These are phyloP conservation scores for Amiota communis DNA, from an alignment of 2,888 invertebrate genomes.

Conservation along the genomic window DNA sequence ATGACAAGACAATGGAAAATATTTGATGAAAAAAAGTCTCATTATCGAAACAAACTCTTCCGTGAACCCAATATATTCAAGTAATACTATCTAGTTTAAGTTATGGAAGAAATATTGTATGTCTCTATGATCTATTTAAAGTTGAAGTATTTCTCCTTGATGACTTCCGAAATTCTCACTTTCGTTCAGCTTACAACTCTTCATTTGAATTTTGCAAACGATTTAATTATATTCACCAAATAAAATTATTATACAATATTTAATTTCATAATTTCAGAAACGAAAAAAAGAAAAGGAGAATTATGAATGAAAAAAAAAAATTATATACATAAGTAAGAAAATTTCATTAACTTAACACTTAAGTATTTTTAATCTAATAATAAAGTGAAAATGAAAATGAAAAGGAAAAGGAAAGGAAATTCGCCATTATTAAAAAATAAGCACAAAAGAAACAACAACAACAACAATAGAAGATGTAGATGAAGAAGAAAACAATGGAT, in stretches of 20 bases:
- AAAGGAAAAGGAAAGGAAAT: constrained; percentile 14
- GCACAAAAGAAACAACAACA: constrained; percentile 9
- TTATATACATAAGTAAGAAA: constrained; percentile 12
- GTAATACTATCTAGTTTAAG: too few species aligned
- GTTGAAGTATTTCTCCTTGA: too few species aligned
- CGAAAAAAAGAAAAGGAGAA: constrained; percentile 3
- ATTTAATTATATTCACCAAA: background rate
- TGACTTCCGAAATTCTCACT: too few species aligned
- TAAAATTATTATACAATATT: constrained; percentile 7
- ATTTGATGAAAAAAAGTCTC: too few species aligned
- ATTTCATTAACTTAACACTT: constrained; percentile 32
- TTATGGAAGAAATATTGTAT: too few species aligned
- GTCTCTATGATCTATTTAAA: too few species aligned
- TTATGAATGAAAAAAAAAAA: background rate
- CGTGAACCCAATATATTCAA: too few species aligned
- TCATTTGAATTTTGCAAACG: background rate
- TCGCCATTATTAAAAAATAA: constrained; percentile 17
- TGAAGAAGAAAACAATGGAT: background rate
- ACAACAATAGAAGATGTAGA: background rate
- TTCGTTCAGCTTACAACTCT: background rate
- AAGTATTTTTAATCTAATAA: constrained; percentile 33
- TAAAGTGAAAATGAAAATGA: constrained; percentile 38
- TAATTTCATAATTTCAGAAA: background rate
- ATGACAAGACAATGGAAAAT: too few species aligned
- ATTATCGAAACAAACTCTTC: too few species aligned